Conservation (phyloP, 1,140 invertebrate genomes). For the Palaemon carinicauda region DNA sequence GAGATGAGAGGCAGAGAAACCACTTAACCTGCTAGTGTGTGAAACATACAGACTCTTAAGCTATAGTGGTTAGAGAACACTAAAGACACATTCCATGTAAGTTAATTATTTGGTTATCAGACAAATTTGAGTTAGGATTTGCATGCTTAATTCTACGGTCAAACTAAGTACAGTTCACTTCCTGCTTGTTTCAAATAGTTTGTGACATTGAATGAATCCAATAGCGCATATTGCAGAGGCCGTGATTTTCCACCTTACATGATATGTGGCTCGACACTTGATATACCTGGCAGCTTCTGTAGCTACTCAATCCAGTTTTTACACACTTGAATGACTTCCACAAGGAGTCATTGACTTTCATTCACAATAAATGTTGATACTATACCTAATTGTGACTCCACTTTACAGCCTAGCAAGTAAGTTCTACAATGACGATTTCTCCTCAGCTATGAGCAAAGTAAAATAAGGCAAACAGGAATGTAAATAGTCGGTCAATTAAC, state of each 20-base stretch:
- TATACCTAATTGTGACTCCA: slow-evolving; percentile 47
- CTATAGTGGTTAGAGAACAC: slow-evolving; percentile 52
- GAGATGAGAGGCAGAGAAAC: slow-evolving; percentile 34
- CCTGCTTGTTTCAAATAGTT: too few relatives aligned
- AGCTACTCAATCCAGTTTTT: slow-evolving; percentile 24
- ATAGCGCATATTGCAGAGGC: background rate
- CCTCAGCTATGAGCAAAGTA: slow-evolving; percentile 27
- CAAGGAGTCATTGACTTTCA: slow-evolving; percentile 25
- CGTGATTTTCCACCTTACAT: background rate
- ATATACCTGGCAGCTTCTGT: slow-evolving; percentile 30
- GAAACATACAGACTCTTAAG: slow-evolving; percentile 49
- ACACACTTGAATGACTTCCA: slow-evolving; percentile 39
- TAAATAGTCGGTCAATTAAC: slow-evolving; percentile 3
- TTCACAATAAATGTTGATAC: slow-evolving; percentile 41
- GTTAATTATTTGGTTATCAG: background rate
- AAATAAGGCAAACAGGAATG: slow-evolving; percentile 20
- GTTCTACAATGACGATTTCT: slow-evolving; percentile 50
- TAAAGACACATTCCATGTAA: slow-evolving; percentile 38
- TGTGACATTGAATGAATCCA: background rate
- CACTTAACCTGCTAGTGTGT: slow-evolving; percentile 53
- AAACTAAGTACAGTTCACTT: background rate
- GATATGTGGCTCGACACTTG: slow-evolving; percentile 29
- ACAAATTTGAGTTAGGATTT: background rate
- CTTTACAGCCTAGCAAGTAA: slow-evolving; percentile 52
- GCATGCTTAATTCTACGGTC: background rate